Percentiles rank a stretch among this genome's conserved stretches.
Evolutionary conservation across 2,888 invertebrate species (phyloP).

Genomic region (Drosophila hawaiiensis): DNA sequence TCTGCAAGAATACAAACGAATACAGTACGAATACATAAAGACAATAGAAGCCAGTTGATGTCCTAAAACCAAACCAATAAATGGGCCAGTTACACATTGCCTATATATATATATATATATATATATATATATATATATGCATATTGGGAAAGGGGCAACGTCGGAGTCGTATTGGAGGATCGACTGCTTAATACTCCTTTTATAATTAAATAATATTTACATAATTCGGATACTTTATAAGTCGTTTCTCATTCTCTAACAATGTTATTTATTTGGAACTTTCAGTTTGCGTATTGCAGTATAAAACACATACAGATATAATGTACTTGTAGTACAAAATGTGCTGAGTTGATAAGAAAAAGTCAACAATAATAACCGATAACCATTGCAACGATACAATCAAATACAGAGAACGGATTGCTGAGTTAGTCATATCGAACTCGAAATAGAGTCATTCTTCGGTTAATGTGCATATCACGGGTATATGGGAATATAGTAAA

Average conservation of each 20-base stretch:
- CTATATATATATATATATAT: background rate
- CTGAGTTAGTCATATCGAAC: background rate
- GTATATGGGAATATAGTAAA: background rate
- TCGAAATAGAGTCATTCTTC: background rate
- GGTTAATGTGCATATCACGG: background rate
- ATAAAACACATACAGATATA: background rate
- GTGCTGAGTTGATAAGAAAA: background rate
- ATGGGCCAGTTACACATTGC: slow-evolving; percentile 16
- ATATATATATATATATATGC: background rate
- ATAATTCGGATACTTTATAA: background rate
- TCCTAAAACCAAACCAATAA: slow-evolving; percentile 15
- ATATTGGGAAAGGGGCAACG: background rate
- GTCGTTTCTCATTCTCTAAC: background rate
- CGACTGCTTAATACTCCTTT: background rate
- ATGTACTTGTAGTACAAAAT: too few species aligned
- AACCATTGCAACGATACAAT: background rate
- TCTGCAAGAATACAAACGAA: slow-evolving; percentile 66
- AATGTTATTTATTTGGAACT: background rate
- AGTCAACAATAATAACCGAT: background rate
- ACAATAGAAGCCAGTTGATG: slow-evolving; percentile 23
- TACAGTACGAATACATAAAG: slow-evolving; percentile 34
- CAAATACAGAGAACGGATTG: background rate
- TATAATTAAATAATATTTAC: background rate
- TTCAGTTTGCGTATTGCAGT: too few species aligned
- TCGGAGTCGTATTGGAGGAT: background rate